phyloP scores from a whole-genome alignment of 2,113 vertebrate species.

The Willisornis vidua region DNA sequence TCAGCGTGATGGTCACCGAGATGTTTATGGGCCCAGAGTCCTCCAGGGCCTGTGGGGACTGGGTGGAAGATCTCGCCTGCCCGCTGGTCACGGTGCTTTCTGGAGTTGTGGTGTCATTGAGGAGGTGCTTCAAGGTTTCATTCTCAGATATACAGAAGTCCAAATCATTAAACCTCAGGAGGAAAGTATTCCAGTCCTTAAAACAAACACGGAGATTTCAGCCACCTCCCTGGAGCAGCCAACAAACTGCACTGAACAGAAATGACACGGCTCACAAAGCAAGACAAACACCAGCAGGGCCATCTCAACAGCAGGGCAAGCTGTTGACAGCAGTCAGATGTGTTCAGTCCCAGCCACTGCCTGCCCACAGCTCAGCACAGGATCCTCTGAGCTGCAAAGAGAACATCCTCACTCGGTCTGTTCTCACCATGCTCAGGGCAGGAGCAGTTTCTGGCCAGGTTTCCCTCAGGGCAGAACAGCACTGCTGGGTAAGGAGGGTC shows the following conservation, averaged over 20 bases:
- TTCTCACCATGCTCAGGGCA: fast-evolving
- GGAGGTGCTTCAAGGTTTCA: slow-evolving; percentile 93
- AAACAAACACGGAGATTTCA: not conserved
- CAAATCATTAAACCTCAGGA: slow-evolving; percentile 93
- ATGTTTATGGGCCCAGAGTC: slow-evolving; percentile 92
- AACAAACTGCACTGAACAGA: not conserved
- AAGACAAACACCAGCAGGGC: not conserved
- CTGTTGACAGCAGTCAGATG: fast-evolving
- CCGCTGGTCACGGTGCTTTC: slow-evolving; percentile 90
- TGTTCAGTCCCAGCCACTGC: not conserved
- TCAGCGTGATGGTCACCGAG: slow-evolving; percentile 93
- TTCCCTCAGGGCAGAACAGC: not conserved
- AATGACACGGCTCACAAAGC: not conserved
- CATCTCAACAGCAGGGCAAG: not conserved
- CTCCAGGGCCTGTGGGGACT: slow-evolving; percentile 86
- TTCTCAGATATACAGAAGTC: slow-evolving; percentile 98
- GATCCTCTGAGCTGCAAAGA: not conserved
- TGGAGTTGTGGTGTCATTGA: slow-evolving; percentile 88
- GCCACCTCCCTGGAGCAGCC: not conserved
- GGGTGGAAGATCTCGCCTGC: slow-evolving; percentile 87
- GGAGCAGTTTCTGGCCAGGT: fast-evolving
- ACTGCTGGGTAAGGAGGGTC: not conserved
- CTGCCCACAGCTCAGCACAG: not conserved
- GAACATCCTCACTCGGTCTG: fast-evolving
- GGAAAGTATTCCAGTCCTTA: slow-evolving; percentile 98